phyloP scores from a whole-genome alignment of 1,140 invertebrate genomes.

The Cepaea nemoralis region DNA sequence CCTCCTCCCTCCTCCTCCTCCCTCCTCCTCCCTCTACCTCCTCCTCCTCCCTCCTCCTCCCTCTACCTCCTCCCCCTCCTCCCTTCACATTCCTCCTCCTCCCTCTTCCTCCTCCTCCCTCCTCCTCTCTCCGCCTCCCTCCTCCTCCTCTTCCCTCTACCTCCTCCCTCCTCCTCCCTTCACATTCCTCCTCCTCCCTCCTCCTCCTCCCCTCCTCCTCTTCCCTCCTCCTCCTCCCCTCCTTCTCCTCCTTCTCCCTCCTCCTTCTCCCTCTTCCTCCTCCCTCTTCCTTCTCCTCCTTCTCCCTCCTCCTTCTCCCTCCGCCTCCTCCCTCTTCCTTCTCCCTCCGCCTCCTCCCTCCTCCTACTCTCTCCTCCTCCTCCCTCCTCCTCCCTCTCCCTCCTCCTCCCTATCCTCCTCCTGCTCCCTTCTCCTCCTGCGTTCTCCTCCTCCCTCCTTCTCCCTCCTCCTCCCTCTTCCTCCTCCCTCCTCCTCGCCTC shows the following conservation, averaged over 20 bases:
- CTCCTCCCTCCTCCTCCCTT: too few species aligned
- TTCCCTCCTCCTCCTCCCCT: too few species aligned
- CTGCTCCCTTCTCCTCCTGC: not conserved
- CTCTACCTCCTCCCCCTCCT: not conserved
- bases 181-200: constrained; percentile 1
- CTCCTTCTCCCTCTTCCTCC: not conserved
- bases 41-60: not conserved
- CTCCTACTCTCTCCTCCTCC: not conserved
- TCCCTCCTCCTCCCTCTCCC: not conserved
- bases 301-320: not conserved
- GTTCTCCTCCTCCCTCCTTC: not conserved
- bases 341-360: not conserved
- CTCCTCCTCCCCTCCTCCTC: not conserved
- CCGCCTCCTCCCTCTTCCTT: not conserved
- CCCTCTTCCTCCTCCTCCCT: too few species aligned
- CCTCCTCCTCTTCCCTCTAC: too few species aligned
- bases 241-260: not conserved
- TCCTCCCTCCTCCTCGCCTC: not conserved
- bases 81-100: too few species aligned
- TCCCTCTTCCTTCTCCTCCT: not conserved
- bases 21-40: not conserved
- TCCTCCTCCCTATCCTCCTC: not conserved
- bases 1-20: not conserved
- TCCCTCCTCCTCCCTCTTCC: not conserved
- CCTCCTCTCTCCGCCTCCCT: too few species aligned